Evolutionary conservation across 92 coral and sea anemone species (phyloP).

Genomic region (Zoanthus sociatus): DNA sequence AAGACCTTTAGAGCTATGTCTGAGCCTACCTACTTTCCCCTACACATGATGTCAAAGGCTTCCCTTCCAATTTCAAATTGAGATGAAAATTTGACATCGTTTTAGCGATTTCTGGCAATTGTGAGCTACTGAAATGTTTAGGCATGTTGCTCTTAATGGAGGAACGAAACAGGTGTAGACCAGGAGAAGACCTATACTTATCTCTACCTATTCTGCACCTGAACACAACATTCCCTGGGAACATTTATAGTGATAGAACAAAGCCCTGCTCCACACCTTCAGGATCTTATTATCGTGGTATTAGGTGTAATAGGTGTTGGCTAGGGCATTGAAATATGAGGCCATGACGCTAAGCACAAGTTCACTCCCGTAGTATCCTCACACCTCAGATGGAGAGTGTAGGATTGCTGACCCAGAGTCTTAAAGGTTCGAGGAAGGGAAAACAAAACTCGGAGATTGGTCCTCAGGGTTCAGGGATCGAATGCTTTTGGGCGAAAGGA

Average conservation of each 20-base stretch:
- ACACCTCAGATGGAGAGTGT: constrained; percentile 12
- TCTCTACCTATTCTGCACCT: not conserved
- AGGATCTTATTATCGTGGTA: not conserved
- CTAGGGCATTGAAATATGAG: not conserved
- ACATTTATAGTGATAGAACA: not conserved
- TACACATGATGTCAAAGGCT: not conserved
- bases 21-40: not conserved
- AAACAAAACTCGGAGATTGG: constrained; percentile 10
- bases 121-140: not conserved
- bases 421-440: not conserved
- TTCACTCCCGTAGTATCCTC: constrained; percentile 3
- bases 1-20: not conserved
- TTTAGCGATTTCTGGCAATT: not conserved
- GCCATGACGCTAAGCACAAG: constrained; percentile 5
- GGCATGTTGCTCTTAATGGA: not conserved
- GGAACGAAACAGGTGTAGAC: not conserved
- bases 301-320: constrained; percentile 5
- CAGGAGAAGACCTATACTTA: not conserved
- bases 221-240: not conserved
- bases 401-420: not conserved
- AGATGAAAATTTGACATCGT: not conserved
- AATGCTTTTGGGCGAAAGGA: not conserved
- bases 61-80: not conserved
- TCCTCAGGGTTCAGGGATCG: not conserved
- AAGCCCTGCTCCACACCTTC: not conserved